These are phyloP conservation scores for Paraescarpia echinospica DNA, from an alignment of 1,140 invertebrate species.

Conservation along the genomic window DNA sequence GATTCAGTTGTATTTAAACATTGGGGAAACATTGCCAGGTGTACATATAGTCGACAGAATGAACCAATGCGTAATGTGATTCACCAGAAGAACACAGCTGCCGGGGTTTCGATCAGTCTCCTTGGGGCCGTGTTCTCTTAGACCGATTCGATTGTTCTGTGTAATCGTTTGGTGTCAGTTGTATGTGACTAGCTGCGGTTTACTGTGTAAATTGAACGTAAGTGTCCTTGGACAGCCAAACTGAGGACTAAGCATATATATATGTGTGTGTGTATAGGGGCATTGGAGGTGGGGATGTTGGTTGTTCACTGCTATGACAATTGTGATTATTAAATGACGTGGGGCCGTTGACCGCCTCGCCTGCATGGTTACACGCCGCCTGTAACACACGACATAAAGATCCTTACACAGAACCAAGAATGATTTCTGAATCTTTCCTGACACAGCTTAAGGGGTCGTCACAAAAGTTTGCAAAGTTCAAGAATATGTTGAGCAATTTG, in stretches of 20 bases:
- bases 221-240: not conserved
- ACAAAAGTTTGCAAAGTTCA: no score
- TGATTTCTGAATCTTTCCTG: not conserved
- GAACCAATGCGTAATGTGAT: not conserved
- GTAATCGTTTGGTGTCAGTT: not conserved
- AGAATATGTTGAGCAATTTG: no score
- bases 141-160: not conserved
- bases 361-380: not conserved
- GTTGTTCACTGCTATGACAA: not conserved
- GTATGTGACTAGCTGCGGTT: not conserved
- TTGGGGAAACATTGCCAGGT: not conserved
- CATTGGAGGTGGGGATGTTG: not conserved
- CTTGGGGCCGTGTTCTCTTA: not conserved
- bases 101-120: not conserved
- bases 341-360: not conserved
- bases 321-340: conserved; percentile 1
- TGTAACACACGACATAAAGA: not conserved
- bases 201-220: not conserved
- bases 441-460: not conserved
- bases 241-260: not conserved
- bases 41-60: not conserved
- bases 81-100: not conserved
- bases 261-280: not conserved
- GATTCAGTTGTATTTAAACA: not conserved
- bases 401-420: not conserved